Conservation (phyloP, 2,797 vertebrate species). For the Silurus aristotelis region DNA sequence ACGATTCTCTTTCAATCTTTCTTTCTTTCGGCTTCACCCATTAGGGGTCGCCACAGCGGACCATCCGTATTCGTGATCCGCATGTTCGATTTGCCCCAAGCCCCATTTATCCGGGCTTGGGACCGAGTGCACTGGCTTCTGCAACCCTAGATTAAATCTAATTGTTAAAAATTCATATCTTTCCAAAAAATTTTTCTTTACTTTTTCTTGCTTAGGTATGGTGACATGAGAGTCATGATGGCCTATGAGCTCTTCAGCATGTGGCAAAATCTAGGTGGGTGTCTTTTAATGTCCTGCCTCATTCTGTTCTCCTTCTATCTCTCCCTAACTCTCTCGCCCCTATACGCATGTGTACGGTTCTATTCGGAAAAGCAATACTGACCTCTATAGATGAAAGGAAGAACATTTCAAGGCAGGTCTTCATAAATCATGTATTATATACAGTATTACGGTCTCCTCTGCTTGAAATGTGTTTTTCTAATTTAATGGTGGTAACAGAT, state of each 20-base stretch:
- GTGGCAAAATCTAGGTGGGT: constrained; percentile 97
- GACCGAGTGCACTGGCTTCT: no score
- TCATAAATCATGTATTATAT: constrained; percentile 7
- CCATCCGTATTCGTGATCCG: no score
- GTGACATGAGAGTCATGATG: constrained; percentile 98
- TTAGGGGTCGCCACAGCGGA: no score
- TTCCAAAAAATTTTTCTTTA: not conserved
- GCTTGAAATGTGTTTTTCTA: not conserved
- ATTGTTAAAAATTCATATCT: not conserved
- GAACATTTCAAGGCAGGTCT: not conserved
- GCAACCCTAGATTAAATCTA: no score
- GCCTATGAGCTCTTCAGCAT: constrained; percentile 98
- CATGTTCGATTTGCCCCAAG: no score
- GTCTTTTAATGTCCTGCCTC: not conserved
- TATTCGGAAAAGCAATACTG: constrained; percentile 41
- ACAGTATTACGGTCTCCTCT: not conserved
- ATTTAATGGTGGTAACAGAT: no score
- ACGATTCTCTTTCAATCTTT: not conserved
- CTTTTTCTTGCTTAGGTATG: constrained; percentile 77
- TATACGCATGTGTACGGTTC: not conserved
- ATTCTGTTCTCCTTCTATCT: constrained; percentile 7
- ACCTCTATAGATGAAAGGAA: constrained; percentile 45
- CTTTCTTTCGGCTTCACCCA: no score
- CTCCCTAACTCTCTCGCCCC: not conserved
- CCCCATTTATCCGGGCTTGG: no score